Percentiles rank a stretch among this genome's conserved stretches.
Evolutionary conservation across 2,797 vertebrate genomes (phyloP).

Genomic region (Rhodeus uyekii): DNA sequence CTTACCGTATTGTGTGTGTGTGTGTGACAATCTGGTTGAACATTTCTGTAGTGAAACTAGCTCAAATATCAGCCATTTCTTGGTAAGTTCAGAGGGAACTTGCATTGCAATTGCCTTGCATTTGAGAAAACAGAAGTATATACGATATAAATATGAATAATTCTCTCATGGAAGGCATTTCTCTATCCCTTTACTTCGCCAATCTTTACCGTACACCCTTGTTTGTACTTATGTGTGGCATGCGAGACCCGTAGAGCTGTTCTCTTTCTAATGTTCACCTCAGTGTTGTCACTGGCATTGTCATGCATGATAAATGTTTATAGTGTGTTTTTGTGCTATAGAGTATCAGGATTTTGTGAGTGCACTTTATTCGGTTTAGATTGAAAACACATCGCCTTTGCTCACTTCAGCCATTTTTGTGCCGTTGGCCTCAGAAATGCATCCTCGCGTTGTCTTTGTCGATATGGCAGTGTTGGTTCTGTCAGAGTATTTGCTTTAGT

Average conservation of each 20-base stretch:
- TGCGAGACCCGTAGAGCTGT: conserved; percentile 41
- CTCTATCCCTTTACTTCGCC: conserved; percentile 46
- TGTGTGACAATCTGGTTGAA: conserved; percentile 53
- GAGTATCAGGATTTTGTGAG: conserved; percentile 2
- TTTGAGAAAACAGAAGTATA: conserved; percentile 43
- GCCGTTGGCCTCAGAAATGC: background rate
- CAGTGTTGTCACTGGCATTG: conserved; percentile 40
- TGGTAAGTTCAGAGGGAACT: conserved; percentile 7
- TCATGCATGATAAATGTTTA: conserved; percentile 55
- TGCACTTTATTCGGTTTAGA: conserved; percentile 28
- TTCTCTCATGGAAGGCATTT: conserved; percentile 42
- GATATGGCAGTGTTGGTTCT: background rate
- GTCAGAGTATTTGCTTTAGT: conserved; percentile 18
- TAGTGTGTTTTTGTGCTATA: conserved; percentile 30
- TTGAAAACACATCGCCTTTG: conserved; percentile 14
- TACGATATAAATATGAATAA: conserved; percentile 45
- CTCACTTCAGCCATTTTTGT: background rate
- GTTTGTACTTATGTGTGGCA: conserved; percentile 50
- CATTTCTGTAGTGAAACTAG: conserved; percentile 49
- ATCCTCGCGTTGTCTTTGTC: conserved; percentile 11
- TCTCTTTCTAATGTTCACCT: conserved; percentile 43
- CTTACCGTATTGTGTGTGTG: conserved; percentile 35
- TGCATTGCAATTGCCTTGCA: conserved; percentile 9
- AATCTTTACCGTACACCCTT: conserved; percentile 9
- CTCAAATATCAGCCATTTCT: conserved; percentile 40